These are phyloP conservation scores for Pavo muticus DNA, from an alignment of 2,113 vertebrate genomes.

Conservation along the genomic window DNA sequence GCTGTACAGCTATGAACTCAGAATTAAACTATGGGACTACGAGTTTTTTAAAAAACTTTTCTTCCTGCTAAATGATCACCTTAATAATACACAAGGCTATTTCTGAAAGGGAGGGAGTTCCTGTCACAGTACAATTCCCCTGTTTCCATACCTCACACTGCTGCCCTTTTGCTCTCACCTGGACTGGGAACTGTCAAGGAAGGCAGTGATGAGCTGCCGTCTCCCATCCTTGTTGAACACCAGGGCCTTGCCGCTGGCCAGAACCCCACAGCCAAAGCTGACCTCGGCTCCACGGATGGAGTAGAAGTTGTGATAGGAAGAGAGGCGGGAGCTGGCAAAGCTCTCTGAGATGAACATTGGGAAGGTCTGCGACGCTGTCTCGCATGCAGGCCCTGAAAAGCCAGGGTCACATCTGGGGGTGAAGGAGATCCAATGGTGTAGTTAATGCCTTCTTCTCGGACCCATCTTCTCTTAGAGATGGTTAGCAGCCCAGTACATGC, in stretches of 20 bases:
- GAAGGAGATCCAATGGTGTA: background rate
- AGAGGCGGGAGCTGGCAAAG: conserved; percentile 91
- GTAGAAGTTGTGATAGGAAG: conserved; percentile 97
- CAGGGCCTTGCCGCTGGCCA: conserved; percentile 95
- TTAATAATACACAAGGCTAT: background rate
- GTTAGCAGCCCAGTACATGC: rapidly evolving
- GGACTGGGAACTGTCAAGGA: conserved; percentile 96
- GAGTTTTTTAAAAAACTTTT: background rate
- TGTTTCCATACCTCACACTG: background rate
- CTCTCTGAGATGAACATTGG: conserved; percentile 95
- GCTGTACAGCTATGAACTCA: background rate
- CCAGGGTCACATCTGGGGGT: conserved; percentile 90
- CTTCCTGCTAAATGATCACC: background rate
- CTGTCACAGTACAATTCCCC: background rate
- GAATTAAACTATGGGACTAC: background rate
- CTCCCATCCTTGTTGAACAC: conserved; percentile 96
- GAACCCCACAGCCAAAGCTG: conserved; percentile 95
- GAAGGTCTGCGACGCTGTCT: conserved; percentile 94
- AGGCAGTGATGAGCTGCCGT: conserved; percentile 92
- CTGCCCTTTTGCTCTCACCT: conserved; percentile 79
- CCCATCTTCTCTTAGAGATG: background rate
- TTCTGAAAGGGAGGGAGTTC: background rate
- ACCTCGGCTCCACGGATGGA: conserved; percentile 96
- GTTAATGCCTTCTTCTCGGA: background rate
- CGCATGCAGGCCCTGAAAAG: conserved; percentile 95